These are phyloP conservation scores for Spicauda simplicius DNA, from an alignment of 2,888 invertebrate species.

Conservation along the genomic window DNA sequence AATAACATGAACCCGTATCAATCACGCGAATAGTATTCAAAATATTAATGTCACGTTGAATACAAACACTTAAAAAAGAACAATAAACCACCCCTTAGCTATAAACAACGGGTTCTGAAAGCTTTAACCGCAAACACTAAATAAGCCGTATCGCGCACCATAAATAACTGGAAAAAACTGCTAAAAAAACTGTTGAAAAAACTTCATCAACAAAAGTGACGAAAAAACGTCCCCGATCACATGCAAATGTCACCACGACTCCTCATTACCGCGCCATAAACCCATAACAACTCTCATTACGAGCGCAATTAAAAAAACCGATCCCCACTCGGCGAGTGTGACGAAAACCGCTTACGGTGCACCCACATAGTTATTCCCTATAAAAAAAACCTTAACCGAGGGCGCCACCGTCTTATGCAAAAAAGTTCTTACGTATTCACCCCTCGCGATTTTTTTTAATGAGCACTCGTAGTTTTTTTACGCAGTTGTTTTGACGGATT, in stretches of 20 bases:
- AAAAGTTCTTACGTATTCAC: constrained; percentile 84
- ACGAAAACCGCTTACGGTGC: constrained; percentile 81
- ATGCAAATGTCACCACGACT: constrained; percentile 80
- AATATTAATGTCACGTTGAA: constrained; percentile 48
- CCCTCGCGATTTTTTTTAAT: constrained; percentile 83
- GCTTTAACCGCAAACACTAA: constrained; percentile 79
- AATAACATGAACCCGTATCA: constrained; percentile 29
- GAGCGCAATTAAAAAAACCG: constrained; percentile 81
- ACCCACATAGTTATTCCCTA: constrained; percentile 81
- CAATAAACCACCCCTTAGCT: constrained; percentile 70
- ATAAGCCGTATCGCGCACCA: constrained; percentile 72
- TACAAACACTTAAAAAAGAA: constrained; percentile 65
- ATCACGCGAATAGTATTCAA: constrained; percentile 32
- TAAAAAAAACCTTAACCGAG: constrained; percentile 74
- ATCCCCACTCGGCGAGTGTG: constrained; percentile 73
- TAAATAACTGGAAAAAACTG: constrained; percentile 74
- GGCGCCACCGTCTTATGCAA: constrained; percentile 83
- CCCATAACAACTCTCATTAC: constrained; percentile 83
- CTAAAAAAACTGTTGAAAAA: constrained; percentile 65
- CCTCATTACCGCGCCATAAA: constrained; percentile 79
- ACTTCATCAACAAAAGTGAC: constrained; percentile 74
- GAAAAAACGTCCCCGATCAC: constrained; percentile 74
- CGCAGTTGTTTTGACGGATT: constrained; percentile 84
- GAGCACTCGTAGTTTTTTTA: constrained; percentile 79
- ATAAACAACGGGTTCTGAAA: constrained; percentile 78